Evolutionary conservation across 2,888 invertebrate genomes (phyloP), one percentile per base, ranked within the genome.

Genomic region (Crioceris asparagi): DNA sequence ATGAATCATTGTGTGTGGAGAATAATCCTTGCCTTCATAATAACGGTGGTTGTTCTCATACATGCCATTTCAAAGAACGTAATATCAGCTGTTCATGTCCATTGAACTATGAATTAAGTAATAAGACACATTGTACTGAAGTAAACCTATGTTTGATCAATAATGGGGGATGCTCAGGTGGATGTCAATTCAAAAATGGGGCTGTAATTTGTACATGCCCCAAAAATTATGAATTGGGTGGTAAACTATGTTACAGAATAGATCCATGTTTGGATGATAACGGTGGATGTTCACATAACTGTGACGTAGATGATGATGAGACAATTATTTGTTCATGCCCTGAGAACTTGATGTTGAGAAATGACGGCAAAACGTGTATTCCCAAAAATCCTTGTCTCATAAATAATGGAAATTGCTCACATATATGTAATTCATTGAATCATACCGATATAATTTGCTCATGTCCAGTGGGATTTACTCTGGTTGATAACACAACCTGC

Each of bases 141-240:
- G 61, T 71, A 7, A 68, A 76, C 51, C 74, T 73, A 18, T 81
- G 79, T 46, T 54, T 60, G 4, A 50, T 57, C 1, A 66, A 68
- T 31, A 77, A 77, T 44, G 76, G 75, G 1, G 74, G 73, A 29
- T 81, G 80, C 54, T 69, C 71, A 5, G 76, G 79, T 42, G 60
- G 64, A n/a, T 81, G 80, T 50, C 27, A 52, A 2, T 56, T 64
- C 29, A 56, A 57, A 3, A 60, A 65, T 10, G 70, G 69, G 1
- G 56, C 64, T 17, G 56, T 60, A 17, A 53, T 52, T 11, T 76
- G 75, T 45, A 50, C 50, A 3, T 72, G 72, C 39, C 67, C 66
- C 0, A 46, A 59, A 3, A 68, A 69, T 3, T 62, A 51, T 36
- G 46, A 52, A 38, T 36, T 60, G 17, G 48, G 48, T 36, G 49